Percentiles rank a stretch among this genome's conserved stretches.
Conservation (phyloP, 2,888 invertebrate genomes). For the Trilocha varians region DNA sequence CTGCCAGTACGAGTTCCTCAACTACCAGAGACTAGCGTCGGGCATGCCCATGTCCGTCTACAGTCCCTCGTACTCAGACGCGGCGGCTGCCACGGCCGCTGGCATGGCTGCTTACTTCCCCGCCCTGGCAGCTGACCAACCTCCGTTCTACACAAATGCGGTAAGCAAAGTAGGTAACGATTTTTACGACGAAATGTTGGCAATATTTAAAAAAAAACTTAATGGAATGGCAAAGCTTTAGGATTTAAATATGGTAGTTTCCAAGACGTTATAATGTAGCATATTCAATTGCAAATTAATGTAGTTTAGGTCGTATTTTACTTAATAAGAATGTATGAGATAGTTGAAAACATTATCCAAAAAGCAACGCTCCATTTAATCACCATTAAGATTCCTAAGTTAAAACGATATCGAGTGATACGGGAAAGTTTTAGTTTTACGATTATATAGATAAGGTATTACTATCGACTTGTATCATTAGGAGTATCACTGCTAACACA, state of each 20-base stretch:
- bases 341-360: background rate
- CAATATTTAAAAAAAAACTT: background rate
- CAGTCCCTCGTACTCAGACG: conserved; percentile 84
- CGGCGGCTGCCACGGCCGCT: conserved; percentile 77
- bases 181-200: background rate
- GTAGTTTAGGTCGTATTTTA: background rate
- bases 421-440: background rate
- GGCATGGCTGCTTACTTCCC: conserved; percentile 92
- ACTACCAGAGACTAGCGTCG: conserved; percentile 84
- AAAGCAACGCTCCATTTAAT: background rate
- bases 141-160: conserved; percentile 87
- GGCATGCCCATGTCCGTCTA: conserved; percentile 87
- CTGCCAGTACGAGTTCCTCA: conserved; percentile 91
- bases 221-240: no score
- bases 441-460: background rate
- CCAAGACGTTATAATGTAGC: background rate
- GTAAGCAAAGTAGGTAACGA: conserved; percentile 70
- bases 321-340: background rate
- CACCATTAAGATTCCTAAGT: background rate
- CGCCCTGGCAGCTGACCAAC: conserved; percentile 87
- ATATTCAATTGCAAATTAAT: background rate
- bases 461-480: background rate
- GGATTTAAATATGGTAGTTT: background rate
- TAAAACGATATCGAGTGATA: background rate
- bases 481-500: background rate